A percentile compares a stretch with the other conserved stretches of the same genome.
Conservation (phyloP, 2,113 vertebrate species). For the Aspiorhynchus laticeps region DNA sequence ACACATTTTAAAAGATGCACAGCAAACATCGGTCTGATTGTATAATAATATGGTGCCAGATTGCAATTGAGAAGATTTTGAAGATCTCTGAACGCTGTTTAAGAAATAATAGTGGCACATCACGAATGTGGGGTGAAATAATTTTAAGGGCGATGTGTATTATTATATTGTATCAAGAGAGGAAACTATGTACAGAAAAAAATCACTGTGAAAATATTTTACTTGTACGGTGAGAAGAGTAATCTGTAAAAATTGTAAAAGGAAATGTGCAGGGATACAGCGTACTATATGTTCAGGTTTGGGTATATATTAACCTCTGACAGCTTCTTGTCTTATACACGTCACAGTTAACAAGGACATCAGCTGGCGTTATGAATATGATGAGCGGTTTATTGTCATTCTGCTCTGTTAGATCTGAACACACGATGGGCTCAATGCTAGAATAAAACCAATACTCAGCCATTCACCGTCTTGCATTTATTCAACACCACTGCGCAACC, state of each 20-base stretch:
- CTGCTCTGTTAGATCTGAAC: constrained; percentile 77
- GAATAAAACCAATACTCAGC: constrained; percentile 57
- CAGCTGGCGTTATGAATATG: constrained; percentile 79
- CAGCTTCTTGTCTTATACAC: constrained; percentile 68
- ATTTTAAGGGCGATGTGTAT: constrained; percentile 81
- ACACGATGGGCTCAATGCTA: constrained; percentile 51
- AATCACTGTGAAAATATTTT: constrained; percentile 87
- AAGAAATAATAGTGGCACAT: constrained; percentile 65
- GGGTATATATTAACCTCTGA: constrained; percentile 67
- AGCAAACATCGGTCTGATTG: constrained; percentile 30
- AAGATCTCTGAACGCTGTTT: too few relatives aligned
- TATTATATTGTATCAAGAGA: constrained; percentile 82
- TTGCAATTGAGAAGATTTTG: too few relatives aligned
- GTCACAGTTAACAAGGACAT: constrained; percentile 81
- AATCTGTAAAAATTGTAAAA: constrained; percentile 79
- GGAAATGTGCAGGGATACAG: constrained; percentile 85
- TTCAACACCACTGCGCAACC: not conserved
- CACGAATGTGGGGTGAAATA: constrained; percentile 75
- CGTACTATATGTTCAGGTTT: constrained; percentile 75
- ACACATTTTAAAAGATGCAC: constrained; percentile 12
- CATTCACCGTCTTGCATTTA: constrained; percentile 3
- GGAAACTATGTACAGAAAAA: constrained; percentile 80
- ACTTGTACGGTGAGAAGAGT: constrained; percentile 83
- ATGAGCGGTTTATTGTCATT: constrained; percentile 78
- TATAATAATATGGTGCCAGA: constrained; percentile 21